A percentile compares a stretch with the other conserved stretches of the same genome.
Evolutionary conservation across 2,888 invertebrate genomes (phyloP).

Genomic region (Meteorus colon): DNA sequence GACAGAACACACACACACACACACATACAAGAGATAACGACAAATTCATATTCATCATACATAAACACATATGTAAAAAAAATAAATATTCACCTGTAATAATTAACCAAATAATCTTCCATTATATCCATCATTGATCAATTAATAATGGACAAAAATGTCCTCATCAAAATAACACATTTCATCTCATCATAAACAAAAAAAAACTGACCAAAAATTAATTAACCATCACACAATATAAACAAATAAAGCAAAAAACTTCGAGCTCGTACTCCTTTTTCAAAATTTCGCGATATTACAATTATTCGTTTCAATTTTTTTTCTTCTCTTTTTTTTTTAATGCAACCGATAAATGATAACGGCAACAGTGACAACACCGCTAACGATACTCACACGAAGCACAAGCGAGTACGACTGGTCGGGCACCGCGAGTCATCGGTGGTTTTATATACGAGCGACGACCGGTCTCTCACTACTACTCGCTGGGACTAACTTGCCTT

Average conservation of each 20-base stretch:
- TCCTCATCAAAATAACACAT: neutral
- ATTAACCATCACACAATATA: neutral
- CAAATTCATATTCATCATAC: neutral
- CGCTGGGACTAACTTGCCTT: conserved; percentile 23
- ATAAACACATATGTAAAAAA: neutral
- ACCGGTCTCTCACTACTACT: conserved; percentile 57
- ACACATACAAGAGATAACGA: neutral
- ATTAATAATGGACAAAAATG: neutral
- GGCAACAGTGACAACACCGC: conserved; percentile 19
- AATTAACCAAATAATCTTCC: conserved; percentile 8
- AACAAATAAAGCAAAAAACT: no score
- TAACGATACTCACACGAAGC: conserved; percentile 62
- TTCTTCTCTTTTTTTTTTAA: neutral
- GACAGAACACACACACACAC: conserved; percentile 30
- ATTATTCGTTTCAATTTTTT: neutral
- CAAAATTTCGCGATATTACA: neutral
- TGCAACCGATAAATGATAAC: conserved; percentile 8
- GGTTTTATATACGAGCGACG: conserved; percentile 66
- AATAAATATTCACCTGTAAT: conserved; percentile 11
- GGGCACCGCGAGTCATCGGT: conserved; percentile 62
- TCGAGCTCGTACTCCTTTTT: no score
- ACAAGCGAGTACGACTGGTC: conserved; percentile 67
- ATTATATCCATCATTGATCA: neutral
- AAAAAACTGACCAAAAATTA: neutral
- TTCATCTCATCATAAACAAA: neutral